These are phyloP conservation scores for Pantala flavescens DNA, from an alignment of 1,140 invertebrate genomes.

Conservation along the genomic window DNA sequence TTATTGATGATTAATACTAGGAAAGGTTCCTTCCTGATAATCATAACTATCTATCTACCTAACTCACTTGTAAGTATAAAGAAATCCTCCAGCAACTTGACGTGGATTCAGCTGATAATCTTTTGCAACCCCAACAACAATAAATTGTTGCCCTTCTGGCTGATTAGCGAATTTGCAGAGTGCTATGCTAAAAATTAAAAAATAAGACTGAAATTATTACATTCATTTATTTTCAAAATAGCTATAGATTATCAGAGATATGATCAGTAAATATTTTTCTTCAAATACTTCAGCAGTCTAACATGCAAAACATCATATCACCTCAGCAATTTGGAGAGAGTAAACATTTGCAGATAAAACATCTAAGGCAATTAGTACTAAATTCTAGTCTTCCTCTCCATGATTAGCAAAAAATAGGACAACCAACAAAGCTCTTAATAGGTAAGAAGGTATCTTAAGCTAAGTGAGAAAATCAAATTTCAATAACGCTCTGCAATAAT, in stretches of 20 bases:
- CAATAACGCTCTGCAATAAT: too few species aligned
- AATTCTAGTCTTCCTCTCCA: too few species aligned
- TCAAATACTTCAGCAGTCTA: neutral
- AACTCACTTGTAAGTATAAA: slow-evolving; percentile 75
- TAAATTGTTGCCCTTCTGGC: slow-evolving; percentile 58
- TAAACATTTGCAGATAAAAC: too few species aligned
- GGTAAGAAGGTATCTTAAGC: too few species aligned
- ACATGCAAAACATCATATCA: slow-evolving; percentile 5
- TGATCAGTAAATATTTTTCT: neutral
- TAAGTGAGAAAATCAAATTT: too few species aligned
- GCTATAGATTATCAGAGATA: neutral
- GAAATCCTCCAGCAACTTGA: slow-evolving; percentile 62
- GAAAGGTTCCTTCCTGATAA: neutral
- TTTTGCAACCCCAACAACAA: slow-evolving; percentile 81
- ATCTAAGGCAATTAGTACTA: too few species aligned
- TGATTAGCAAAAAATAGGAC: too few species aligned
- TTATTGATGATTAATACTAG: too few species aligned
- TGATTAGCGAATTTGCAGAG: slow-evolving; percentile 60
- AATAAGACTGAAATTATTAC: slow-evolving; percentile 3
- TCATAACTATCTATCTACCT: neutral
- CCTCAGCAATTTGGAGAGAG: neutral
- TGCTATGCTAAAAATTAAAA: slow-evolving; percentile 46
- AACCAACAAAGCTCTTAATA: too few species aligned
- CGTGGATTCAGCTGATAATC: slow-evolving; percentile 83
- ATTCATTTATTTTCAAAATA: neutral